Evolutionary conservation across 2,888 invertebrate genomes (phyloP).

Genomic region (Linnaemya vulpina): DNA sequence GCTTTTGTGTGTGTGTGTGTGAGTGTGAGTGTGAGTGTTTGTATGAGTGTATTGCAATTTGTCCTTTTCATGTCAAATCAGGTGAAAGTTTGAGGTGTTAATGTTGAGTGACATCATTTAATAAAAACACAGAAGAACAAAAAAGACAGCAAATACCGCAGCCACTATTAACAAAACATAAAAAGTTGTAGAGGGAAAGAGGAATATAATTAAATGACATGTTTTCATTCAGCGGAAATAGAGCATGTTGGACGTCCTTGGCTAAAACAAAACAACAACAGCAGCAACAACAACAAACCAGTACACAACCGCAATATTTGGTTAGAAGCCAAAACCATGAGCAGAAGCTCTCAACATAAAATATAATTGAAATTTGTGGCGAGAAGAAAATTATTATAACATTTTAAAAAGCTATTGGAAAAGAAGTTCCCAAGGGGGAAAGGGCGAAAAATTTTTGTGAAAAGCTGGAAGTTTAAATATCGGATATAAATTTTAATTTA

Average conservation of each 20-base stretch:
- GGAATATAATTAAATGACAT: constrained; percentile 55
- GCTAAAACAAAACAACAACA: constrained; percentile 21
- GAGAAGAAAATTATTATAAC: constrained; percentile 12
- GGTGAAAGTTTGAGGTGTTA: constrained; percentile 74
- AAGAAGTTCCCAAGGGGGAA: not conserved
- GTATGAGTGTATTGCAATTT: constrained; percentile 67
- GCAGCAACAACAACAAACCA: not conserved
- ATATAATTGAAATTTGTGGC: constrained; percentile 51
- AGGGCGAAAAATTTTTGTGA: not conserved
- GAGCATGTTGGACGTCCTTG: constrained; percentile 57
- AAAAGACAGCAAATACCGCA: constrained; percentile 51
- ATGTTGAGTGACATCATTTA: constrained; percentile 74
- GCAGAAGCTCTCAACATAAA: constrained; percentile 20
- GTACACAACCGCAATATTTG: constrained; percentile 58
- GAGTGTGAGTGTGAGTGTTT: not conserved
- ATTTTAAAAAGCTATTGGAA: constrained; percentile 9
- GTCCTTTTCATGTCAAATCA: constrained; percentile 73
- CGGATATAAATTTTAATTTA: too few relatives aligned
- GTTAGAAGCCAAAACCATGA: constrained; percentile 49
- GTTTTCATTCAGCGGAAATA: constrained; percentile 55
- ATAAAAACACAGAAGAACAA: constrained; percentile 64
- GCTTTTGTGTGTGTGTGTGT: constrained; percentile 1
- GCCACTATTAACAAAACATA: constrained; percentile 42
- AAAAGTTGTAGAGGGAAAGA: not conserved
- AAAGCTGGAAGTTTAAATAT: too few relatives aligned